Evolutionary conservation across 2,113 vertebrate species (phyloP), one percentile per base, ranked within the genome.

Genomic region (Lophius piscatorius): DNA sequence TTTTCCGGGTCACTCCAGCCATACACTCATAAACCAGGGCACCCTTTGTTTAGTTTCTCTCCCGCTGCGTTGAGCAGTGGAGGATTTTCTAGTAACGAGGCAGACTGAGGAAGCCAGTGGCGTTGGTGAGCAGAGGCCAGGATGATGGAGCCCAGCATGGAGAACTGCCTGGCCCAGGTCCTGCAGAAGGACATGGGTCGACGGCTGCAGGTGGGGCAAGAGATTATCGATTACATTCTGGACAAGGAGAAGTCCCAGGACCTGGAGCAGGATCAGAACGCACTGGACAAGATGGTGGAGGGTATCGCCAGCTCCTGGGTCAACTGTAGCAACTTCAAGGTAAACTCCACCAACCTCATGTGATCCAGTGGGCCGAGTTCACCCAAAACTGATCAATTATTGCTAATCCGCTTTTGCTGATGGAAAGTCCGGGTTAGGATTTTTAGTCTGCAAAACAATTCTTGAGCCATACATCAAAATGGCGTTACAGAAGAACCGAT

Each of bases 251-350:
- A 96, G 83, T 98, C 95, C 67, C 79, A 90, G 9, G 97, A 99
- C 87, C 90, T 99, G 57, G 97, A 99, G 70, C 94, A 98, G 38
- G 97, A 99, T 82, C 97, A 98, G 91, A 95, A 95, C 4, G 92
- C 92, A 54, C 91, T 99, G 86, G 97, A 99, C 91, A 96, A 94
- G 85, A 95, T 99, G 93, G 94, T 99, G 39, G 97, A 99, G 50
- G 95, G 94, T 71, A 92, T 99, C 12, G 95, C 95, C 78, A 94
- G 93, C 68, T 95, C 94, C 60, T 99, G 97, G 97, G 97, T 99
- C 62, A 98, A 98, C 91, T 98, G 93, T 72, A 98, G 96, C 91
- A 96, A 99, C 92, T 99, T 98, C 23, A 99, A 99, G 96, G 97
- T 99, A 91, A 94, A 85, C 2, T 5, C 12, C 9, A 11, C 6